Evolutionary conservation across 2,797 vertebrate genomes (phyloP).

Genomic region (Pantherophis alleghaniensis): DNA sequence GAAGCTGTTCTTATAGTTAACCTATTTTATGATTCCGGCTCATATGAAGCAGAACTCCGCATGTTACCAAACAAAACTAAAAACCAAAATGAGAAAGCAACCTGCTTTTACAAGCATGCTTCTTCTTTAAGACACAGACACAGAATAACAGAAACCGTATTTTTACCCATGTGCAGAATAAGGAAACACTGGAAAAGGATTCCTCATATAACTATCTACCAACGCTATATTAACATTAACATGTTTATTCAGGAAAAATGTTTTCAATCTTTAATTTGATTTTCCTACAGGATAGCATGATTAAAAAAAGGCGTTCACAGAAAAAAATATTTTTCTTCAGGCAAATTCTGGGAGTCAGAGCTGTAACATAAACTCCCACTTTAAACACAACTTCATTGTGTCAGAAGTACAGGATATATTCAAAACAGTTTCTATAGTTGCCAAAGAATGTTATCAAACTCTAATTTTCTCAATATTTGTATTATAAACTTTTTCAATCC

Average conservation of each 20-base stretch:
- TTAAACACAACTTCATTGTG: slow-evolving; percentile 3
- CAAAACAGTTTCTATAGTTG: slow-evolving; percentile 37
- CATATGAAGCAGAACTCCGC: slow-evolving; percentile 56
- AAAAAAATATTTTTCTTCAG: slow-evolving; percentile 30
- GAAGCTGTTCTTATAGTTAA: slow-evolving; percentile 37
- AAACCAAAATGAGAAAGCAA: slow-evolving; percentile 27
- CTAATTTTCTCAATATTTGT: slow-evolving; percentile 52
- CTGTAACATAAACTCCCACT: slow-evolving; percentile 22
- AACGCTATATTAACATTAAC: not conserved
- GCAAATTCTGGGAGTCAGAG: slow-evolving; percentile 50
- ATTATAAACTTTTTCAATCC: slow-evolving; percentile 57
- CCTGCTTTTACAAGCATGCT: not conserved
- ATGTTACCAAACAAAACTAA: slow-evolving; percentile 27
- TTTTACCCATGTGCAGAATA: slow-evolving; percentile 31
- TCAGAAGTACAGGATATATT: slow-evolving; percentile 5
- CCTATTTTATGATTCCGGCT: slow-evolving; percentile 44
- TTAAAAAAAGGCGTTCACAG: not conserved
- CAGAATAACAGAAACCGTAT: slow-evolving; percentile 46
- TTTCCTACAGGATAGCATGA: slow-evolving; percentile 25
- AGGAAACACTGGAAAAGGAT: slow-evolving; percentile 24
- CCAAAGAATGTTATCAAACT: slow-evolving; percentile 38
- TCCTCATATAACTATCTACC: not conserved
- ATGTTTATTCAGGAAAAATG: slow-evolving; percentile 34
- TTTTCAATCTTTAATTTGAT: slow-evolving; percentile 52
- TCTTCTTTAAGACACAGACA: slow-evolving; percentile 25